Evolutionary conservation across 1,140 invertebrate genomes (phyloP), one percentile per base, ranked within the genome.

Genomic region (Penaeus vannamei): DNA sequence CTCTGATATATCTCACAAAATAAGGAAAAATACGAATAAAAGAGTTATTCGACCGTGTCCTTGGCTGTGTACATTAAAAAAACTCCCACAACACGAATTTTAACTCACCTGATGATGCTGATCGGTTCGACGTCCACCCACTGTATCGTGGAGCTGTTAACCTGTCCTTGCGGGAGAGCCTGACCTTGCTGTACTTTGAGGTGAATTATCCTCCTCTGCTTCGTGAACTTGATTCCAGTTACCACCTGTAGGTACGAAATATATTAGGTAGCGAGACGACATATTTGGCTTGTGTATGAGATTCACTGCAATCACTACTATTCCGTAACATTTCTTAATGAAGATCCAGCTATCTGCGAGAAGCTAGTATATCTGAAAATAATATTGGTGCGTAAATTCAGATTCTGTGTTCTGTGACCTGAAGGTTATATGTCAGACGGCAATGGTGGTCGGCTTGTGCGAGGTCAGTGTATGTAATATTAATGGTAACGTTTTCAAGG

Each of bases 121-220:
- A 95, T 96, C 60, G 94, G 93, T n/a, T 96, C 94, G 0, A 96
- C 93, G 1, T 95, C 94, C 90, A 95, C 94, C 96, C 96, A 97
- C 20, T 93, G 91, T 0, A 95, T 92, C 0, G 94, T 95, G 0
- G 94, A 93, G 23, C 92, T 91, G 91, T 96, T 94, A 42, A 97
- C 95, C 8, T 92, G 93, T 0, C 96, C 96, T 79, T 95, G 93
- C 60, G 95, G 94, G 26, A 95, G 91, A 19, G 97, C 92, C 81
- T 93, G 92, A 3, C 96, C 96, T 93, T 97, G 95, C 92, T 96
- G 95, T n/a, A 97, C 95, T 93, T 97, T 96, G 20, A 91, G n/a
- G 66, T 90, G 89, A 20, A 91, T 86, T 26, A 91, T 79, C 46
- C 86, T 86, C 26, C 85, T 87, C n/a, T 89, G 82, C 60, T 91